Conservation (phyloP, 2,888 invertebrate species). For the Bhutanitis thaidina region DNA sequence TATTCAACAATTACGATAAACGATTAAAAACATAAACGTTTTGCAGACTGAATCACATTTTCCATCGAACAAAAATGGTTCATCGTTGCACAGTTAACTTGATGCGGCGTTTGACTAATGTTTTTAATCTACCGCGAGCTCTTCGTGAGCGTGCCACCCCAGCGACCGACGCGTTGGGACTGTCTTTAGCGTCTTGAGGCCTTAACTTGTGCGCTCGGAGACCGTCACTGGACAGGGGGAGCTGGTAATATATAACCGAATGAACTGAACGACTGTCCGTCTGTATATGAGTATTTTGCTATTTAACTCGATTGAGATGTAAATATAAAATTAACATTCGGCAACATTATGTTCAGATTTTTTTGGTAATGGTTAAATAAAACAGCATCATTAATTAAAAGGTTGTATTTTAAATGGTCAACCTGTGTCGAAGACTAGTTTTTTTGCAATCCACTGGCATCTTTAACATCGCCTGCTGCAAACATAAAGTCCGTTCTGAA, state of each 20-base stretch:
- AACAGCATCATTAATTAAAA: too few species aligned
- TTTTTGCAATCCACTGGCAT: too few species aligned
- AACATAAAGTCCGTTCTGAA: too few species aligned
- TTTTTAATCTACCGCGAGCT: background rate
- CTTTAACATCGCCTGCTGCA: too few species aligned
- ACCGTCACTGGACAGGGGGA: background rate
- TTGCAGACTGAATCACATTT: constrained; percentile 74
- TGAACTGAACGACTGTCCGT: too few species aligned
- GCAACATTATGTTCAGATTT: too few species aligned
- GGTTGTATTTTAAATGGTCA: too few species aligned
- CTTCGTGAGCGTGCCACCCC: background rate
- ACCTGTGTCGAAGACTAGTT: too few species aligned
- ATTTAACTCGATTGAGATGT: too few species aligned
- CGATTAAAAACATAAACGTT: constrained; percentile 1
- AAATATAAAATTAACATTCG: too few species aligned
- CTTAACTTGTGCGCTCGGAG: background rate
- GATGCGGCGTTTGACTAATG: background rate
- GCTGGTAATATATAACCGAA: background rate
- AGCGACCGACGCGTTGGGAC: constrained; percentile 3
- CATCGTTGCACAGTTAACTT: constrained; percentile 39
- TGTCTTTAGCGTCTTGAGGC: background rate
- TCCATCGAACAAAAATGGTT: constrained; percentile 70
- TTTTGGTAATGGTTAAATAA: too few species aligned
- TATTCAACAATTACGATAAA: background rate
- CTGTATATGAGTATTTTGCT: too few species aligned